These are phyloP conservation scores for Stegana nigrithorax DNA, from an alignment of 2,888 invertebrate species.

Conservation along the genomic window DNA sequence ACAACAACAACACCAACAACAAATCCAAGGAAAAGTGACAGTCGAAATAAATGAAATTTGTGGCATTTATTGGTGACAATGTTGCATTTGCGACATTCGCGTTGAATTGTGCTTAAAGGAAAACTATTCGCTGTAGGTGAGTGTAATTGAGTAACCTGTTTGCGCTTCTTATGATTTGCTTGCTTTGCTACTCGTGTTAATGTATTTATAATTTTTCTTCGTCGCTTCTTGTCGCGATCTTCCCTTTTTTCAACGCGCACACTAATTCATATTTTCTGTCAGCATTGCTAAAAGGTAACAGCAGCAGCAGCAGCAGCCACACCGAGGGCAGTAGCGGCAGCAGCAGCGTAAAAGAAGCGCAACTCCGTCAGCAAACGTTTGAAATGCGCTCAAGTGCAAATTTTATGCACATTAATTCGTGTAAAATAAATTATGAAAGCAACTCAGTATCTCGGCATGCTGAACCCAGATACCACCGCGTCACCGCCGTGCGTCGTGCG, in stretches of 20 bases:
- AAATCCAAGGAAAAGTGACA: no score
- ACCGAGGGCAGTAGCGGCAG: background rate
- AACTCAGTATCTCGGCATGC: constrained; percentile 31
- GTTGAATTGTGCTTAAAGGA: background rate
- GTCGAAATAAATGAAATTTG: background rate
- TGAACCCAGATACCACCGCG: background rate
- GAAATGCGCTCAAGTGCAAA: constrained; percentile 44
- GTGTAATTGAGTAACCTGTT: constrained; percentile 1
- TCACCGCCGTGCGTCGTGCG: background rate
- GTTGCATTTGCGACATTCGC: background rate
- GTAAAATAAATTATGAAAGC: constrained; percentile 59
- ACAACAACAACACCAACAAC: no score
- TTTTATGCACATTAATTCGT: constrained; percentile 61
- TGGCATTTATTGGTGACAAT: background rate
- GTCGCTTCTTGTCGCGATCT: constrained; percentile 34
- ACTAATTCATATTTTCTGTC: constrained; percentile 34
- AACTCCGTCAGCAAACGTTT: background rate
- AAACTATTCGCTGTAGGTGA: background rate
- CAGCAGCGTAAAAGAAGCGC: background rate
- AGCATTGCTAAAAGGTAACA: background rate
- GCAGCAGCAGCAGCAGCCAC: background rate
- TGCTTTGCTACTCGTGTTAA: constrained; percentile 45
- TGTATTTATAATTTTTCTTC: constrained; percentile 30
- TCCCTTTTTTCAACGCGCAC: constrained; percentile 17
- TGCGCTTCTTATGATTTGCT: background rate